A percentile compares a stretch with the other conserved stretches of the same genome.
Conservation (phyloP, 2,797 vertebrate genomes). For the Columba guinea region DNA sequence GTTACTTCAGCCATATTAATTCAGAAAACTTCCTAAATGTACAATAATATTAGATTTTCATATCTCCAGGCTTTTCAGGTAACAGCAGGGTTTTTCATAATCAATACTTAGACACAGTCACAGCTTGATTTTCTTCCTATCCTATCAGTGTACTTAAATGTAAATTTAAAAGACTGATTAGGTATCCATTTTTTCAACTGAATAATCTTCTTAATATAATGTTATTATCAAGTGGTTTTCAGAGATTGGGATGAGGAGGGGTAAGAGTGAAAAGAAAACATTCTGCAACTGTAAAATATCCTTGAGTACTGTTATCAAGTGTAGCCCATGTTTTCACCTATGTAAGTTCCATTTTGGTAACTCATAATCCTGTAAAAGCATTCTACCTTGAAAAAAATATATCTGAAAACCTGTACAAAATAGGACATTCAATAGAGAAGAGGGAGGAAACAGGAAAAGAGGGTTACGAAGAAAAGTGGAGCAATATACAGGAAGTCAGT, state of each 20-base stretch:
- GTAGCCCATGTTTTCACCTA: neutral
- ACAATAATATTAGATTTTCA: neutral
- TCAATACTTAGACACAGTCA: neutral
- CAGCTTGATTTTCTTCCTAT: neutral
- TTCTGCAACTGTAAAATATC: neutral
- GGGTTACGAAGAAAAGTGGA: neutral
- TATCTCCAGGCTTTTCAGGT: neutral
- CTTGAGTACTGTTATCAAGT: neutral
- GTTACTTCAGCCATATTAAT: neutral
- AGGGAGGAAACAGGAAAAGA: neutral
- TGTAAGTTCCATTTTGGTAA: neutral
- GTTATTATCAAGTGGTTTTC: neutral
- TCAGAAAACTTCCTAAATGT: neutral
- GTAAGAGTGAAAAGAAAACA: neutral
- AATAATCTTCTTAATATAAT: neutral
- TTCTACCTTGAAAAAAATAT: neutral
- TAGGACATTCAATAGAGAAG: neutral
- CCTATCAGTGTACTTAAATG: neutral
- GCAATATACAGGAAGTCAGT: neutral
- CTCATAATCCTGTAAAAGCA: neutral
- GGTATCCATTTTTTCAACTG: neutral
- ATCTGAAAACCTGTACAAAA: neutral
- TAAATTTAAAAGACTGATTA: neutral
- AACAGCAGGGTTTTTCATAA: neutral
- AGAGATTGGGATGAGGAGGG: neutral